These are phyloP conservation scores for Panzeria rudis DNA, from an alignment of 2,888 invertebrate genomes.

Conservation along the genomic window DNA sequence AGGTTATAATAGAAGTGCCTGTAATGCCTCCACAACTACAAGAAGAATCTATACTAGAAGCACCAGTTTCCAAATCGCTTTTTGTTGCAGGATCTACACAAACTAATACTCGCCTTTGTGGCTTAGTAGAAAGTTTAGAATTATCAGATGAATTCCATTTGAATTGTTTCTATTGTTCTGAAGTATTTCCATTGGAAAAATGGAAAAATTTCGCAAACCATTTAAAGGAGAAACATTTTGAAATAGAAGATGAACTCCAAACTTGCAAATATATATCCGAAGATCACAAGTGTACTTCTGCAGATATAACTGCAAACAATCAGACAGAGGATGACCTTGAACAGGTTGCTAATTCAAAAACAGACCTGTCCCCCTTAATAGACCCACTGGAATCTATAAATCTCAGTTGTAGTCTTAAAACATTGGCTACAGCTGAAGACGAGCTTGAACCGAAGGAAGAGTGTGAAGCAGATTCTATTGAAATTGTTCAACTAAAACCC, in stretches of 20 bases:
- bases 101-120: slow-evolving; percentile 46
- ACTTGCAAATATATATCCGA: slow-evolving; percentile 6
- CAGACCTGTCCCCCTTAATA: too few relatives aligned
- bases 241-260: slow-evolving; percentile 29
- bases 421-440: not conserved
- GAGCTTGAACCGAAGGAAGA: not conserved
- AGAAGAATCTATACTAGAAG: not conserved
- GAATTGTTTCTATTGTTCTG: slow-evolving; percentile 50
- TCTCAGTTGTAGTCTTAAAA: slow-evolving; percentile 18
- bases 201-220: slow-evolving; percentile 33
- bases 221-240: slow-evolving; percentile 32
- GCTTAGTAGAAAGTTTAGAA: slow-evolving; percentile 30
- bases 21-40: not conserved
- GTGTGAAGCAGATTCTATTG: not conserved
- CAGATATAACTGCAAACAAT: not conserved
- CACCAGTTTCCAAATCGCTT: slow-evolving; percentile 4
- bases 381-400: not conserved
- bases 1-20: slow-evolving; percentile 2
- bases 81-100: slow-evolving; percentile 12
- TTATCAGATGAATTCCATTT: slow-evolving; percentile 36
- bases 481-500: not conserved
- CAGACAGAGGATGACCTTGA: not conserved
- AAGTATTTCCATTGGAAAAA: slow-evolving; percentile 38
- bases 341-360: not conserved
- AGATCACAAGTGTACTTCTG: slow-evolving; percentile 43